A percentile compares a stretch with the other conserved stretches of the same genome.
Conservation (phyloP, 1,140 invertebrate genomes). For the Oryzaephilus surinamensis region DNA sequence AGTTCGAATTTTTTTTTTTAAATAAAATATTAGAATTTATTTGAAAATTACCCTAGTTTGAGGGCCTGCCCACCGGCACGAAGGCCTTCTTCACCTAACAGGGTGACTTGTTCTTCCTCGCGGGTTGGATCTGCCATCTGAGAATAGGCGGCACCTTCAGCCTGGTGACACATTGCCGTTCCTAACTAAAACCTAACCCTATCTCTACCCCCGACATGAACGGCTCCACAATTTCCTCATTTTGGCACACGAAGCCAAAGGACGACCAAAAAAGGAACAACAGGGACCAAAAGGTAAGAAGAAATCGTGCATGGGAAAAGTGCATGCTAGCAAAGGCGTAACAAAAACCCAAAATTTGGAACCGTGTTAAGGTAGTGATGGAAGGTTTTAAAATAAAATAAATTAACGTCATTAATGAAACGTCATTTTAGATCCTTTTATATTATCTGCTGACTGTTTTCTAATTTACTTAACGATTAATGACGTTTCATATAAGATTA, state of each 20-base stretch:
- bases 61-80: slow-evolving; percentile 86
- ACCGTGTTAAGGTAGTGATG: too few species aligned
- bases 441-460: too few species aligned
- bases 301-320: too few species aligned
- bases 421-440: too few species aligned
- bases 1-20: too few species aligned
- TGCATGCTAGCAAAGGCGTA: too few species aligned
- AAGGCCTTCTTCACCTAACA: slow-evolving; percentile 88
- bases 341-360: too few species aligned
- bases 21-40: slow-evolving; percentile 3
- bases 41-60: slow-evolving; percentile 75
- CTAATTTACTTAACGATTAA: too few species aligned
- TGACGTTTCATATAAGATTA: too few species aligned
- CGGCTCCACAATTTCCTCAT: slow-evolving; percentile 7
- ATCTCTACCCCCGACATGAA: slow-evolving; percentile 33
- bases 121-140: slow-evolving; percentile 87
- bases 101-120: slow-evolving; percentile 87
- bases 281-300: too few species aligned
- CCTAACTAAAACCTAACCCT: slow-evolving; percentile 29
- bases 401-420: too few species aligned
- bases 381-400: too few species aligned
- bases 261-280: not conserved
- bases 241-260: not conserved
- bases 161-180: slow-evolving; percentile 48
- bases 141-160: slow-evolving; percentile 48